phyloP scores from a whole-genome alignment of 2,888 invertebrate genomes.

The Acanthosepion esculentum region DNA sequence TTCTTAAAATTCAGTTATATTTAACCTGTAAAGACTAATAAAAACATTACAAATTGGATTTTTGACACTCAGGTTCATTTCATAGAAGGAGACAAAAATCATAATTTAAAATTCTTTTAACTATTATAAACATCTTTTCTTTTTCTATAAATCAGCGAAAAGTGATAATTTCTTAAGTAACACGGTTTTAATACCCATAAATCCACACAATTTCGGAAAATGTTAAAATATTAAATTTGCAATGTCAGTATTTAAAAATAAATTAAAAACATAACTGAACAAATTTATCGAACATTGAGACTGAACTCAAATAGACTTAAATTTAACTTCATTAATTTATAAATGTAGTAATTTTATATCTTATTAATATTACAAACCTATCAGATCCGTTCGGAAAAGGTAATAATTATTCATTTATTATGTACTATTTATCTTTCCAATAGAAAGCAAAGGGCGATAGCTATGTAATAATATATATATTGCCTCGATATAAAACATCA shows the following conservation, averaged over 20 bases:
- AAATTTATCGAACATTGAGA: not conserved
- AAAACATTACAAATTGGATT: not conserved
- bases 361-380: not conserved
- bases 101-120: too few species aligned
- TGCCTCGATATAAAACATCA: not conserved
- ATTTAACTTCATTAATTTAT: not conserved
- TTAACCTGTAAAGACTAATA: not conserved
- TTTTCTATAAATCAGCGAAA: not conserved
- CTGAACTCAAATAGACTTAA: too few species aligned
- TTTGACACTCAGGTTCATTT: not conserved
- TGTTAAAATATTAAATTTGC: too few species aligned
- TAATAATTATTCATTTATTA: not conserved
- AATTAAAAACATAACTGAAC: not conserved
- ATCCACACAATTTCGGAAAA: too few species aligned
- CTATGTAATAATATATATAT: not conserved
- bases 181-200: too few species aligned
- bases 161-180: not conserved
- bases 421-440: not conserved
- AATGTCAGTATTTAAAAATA: not conserved
- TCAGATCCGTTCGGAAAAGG: not conserved
- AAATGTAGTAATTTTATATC: not conserved
- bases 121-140: too few species aligned
- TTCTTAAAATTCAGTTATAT: not conserved
- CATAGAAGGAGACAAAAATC: too few species aligned
- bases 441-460: not conserved